Conservation (phyloP, 2,113 vertebrate species). For the Coryphaenoides rupestris region DNA sequence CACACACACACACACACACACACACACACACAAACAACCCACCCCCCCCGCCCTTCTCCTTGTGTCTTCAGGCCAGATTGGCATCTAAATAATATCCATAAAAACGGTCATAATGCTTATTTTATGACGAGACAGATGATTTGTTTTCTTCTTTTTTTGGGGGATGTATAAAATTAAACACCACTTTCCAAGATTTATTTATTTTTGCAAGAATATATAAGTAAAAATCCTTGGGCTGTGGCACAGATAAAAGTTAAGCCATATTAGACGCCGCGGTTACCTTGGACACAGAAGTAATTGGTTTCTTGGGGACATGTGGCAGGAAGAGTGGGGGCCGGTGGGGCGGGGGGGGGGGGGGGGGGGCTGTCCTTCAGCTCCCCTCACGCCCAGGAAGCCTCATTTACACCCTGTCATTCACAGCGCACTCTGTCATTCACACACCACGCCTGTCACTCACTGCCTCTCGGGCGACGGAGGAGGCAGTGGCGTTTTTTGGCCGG, state of each 20-base stretch:
- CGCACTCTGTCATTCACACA: constrained; percentile 43
- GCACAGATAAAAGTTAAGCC: constrained; percentile 55
- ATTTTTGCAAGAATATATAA: constrained; percentile 33
- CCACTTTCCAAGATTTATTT: neutral
- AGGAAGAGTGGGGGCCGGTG: constrained; percentile 43
- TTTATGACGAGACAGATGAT: neutral
- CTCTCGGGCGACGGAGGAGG: neutral
- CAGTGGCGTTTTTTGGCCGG: too few relatives aligned
- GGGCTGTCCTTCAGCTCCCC: constrained; percentile 46
- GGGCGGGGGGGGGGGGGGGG: too few relatives aligned
- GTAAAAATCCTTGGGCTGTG: constrained; percentile 37
- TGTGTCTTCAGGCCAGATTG: too few relatives aligned
- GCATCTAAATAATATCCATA: constrained; percentile 1
- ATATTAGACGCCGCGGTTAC: constrained; percentile 45
- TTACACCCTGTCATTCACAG: constrained; percentile 31
- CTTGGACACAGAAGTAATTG: constrained; percentile 69
- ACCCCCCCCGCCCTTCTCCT: too few relatives aligned
- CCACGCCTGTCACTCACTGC: constrained; percentile 41
- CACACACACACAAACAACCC: too few relatives aligned
- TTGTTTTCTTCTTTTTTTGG: neutral
- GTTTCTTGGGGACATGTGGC: constrained; percentile 67
- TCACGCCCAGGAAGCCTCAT: constrained; percentile 37
- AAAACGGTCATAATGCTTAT: neutral
- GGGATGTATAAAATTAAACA: neutral
- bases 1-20: too few relatives aligned